phyloP scores from a whole-genome alignment of 2,888 invertebrate species.

The Trachelus troglodyta region DNA sequence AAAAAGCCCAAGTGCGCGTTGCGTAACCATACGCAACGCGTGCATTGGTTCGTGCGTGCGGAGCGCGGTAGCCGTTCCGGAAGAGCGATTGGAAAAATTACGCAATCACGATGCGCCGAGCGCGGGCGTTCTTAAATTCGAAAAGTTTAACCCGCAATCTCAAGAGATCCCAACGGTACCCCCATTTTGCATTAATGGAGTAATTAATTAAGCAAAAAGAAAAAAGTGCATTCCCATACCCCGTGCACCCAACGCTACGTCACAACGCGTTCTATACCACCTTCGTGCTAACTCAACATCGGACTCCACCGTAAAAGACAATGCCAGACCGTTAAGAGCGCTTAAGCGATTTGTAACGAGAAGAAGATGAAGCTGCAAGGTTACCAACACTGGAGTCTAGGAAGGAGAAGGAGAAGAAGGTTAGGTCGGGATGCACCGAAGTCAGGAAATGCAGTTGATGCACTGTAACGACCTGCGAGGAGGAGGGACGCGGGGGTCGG shows the following conservation, averaged over 20 bases:
- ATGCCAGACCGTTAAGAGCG: not conserved
- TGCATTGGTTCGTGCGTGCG: not conserved
- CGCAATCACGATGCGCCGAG: not conserved
- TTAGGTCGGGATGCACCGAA: conserved; percentile 44
- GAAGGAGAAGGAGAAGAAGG: conserved; percentile 11
- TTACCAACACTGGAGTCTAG: conserved; percentile 14
- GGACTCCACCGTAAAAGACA: not conserved
- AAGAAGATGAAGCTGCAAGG: conserved; percentile 4
- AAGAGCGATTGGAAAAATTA: not conserved
- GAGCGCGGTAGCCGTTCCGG: not conserved
- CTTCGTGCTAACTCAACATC: not conserved
- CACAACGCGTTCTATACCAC: not conserved
- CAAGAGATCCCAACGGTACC: not conserved
- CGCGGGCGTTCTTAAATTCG: not conserved
- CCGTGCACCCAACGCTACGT: not conserved
- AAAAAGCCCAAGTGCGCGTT: not conserved
- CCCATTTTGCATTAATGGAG: not conserved
- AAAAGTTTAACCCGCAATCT: not conserved
- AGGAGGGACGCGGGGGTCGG: not conserved
- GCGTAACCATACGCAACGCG: not conserved
- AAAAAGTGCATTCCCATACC: not conserved
- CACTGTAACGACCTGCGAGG: conserved; percentile 22
- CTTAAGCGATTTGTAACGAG: not conserved
- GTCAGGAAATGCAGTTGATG: conserved; percentile 66
- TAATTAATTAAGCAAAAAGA: too few relatives aligned